Evolutionary conservation across 2,888 invertebrate species (phyloP).

Genomic region (Liposcelis brunnea): DNA sequence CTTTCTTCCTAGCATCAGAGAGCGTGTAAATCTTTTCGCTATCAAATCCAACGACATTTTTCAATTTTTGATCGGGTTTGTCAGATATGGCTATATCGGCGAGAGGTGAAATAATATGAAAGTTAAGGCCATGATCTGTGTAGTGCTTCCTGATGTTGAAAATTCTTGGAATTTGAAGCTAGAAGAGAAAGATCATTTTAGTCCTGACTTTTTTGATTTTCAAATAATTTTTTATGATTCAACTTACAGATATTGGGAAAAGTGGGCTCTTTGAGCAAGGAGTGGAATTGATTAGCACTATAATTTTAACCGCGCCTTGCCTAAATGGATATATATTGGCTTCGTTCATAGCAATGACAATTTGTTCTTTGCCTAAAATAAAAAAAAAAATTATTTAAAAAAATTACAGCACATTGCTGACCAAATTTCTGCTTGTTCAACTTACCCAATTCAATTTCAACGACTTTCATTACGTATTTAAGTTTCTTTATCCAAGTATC

Average conservation of each 20-base stretch:
- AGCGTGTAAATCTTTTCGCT: constrained; percentile 41
- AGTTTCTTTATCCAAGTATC: constrained; percentile 16
- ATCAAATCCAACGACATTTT: constrained; percentile 28
- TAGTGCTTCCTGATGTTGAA: constrained; percentile 21
- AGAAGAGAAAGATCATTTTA: too few species aligned
- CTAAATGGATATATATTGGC: constrained; percentile 55
- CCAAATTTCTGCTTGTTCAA: too few species aligned
- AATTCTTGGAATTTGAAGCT: constrained; percentile 12
- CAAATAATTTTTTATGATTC: too few species aligned
- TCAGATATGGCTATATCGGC: constrained; percentile 32
- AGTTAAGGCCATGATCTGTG: constrained; percentile 37
- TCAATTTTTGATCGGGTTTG: constrained; percentile 17
- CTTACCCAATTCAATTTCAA: constrained; percentile 26
- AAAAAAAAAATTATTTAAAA: too few species aligned
- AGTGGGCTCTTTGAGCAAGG: constrained; percentile 37
- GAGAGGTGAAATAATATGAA: constrained; percentile 43
- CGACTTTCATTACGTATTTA: constrained; percentile 23
- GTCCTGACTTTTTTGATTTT: too few species aligned
- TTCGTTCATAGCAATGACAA: constrained; percentile 38
- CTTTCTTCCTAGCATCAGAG: constrained; percentile 44
- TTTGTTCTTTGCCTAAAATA: constrained; percentile 23
- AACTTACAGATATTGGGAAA: constrained; percentile 25
- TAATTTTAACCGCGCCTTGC: constrained; percentile 53
- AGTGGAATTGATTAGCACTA: constrained; percentile 46
- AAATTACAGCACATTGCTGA: too few species aligned